These are phyloP conservation scores for Dorcus parallelipipedus DNA, from an alignment of 2,888 invertebrate genomes.

Conservation along the genomic window DNA sequence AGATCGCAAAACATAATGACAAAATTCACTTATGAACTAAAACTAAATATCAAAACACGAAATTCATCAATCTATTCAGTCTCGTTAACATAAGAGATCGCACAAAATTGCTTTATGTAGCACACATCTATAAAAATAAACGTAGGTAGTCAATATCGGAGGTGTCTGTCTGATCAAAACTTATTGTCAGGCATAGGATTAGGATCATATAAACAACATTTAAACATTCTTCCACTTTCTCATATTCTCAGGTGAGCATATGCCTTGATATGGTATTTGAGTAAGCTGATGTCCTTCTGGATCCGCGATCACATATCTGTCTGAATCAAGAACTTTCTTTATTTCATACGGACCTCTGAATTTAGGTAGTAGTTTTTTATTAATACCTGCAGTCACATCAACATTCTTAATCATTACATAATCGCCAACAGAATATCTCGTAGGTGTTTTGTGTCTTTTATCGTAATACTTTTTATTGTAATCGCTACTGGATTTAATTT, in stretches of 20 bases:
- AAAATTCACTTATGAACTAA: no score
- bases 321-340: slow-evolving; percentile 21
- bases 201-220: no score
- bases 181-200: no score
- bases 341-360: slow-evolving; percentile 26
- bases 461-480: slow-evolving; percentile 10
- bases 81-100: no score
- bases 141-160: no score
- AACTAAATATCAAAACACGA: no score
- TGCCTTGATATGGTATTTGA: neutral
- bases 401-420: slow-evolving; percentile 26
- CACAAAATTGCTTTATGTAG: no score
- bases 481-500: slow-evolving; percentile 7
- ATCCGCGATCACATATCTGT: slow-evolving; percentile 23
- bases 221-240: neutral
- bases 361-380: slow-evolving; percentile 25
- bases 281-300: neutral
- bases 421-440: slow-evolving; percentile 19
- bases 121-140: no score
- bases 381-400: slow-evolving; percentile 18
- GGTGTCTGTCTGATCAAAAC: no score
- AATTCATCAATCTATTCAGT: no score
- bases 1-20: no score
- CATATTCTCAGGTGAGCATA: neutral
- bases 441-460: slow-evolving; percentile 20